A percentile compares a stretch with the other conserved stretches of the same genome.
Conservation (phyloP, 2,113 vertebrate species). For the Scartelaos histophorus region DNA sequence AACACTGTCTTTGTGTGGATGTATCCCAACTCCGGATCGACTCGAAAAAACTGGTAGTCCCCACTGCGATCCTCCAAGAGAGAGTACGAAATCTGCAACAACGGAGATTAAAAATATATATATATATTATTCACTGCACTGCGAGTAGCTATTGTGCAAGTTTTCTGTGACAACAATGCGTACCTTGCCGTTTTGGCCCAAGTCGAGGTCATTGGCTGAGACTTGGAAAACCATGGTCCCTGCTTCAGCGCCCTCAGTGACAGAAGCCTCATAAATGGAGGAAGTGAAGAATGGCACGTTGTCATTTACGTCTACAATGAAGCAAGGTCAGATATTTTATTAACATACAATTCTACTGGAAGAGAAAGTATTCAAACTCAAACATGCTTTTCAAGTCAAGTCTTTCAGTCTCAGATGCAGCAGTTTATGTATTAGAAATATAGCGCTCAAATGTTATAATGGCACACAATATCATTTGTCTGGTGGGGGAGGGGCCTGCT, state of each 20-base stretch:
- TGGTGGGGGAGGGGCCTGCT: too few relatives aligned
- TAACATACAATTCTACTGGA: background rate
- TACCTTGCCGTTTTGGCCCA: slow-evolving; percentile 83
- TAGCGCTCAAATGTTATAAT: too few relatives aligned
- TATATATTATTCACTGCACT: background rate
- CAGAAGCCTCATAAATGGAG: slow-evolving; percentile 86
- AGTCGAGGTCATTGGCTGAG: slow-evolving; percentile 84
- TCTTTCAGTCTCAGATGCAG: too few relatives aligned
- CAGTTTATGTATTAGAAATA: too few relatives aligned
- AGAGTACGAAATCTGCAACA: slow-evolving; percentile 83
- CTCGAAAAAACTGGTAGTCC: slow-evolving; percentile 81
- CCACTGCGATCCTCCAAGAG: slow-evolving; percentile 83
- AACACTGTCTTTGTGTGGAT: slow-evolving; percentile 84
- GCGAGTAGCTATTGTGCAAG: background rate
- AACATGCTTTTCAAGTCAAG: background rate
- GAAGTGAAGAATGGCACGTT: slow-evolving; percentile 92
- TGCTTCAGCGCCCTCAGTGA: slow-evolving; percentile 81
- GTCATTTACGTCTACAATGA: slow-evolving; percentile 86
- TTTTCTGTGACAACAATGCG: slow-evolving; percentile 44
- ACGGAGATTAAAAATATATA: too few relatives aligned
- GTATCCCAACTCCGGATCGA: slow-evolving; percentile 82
- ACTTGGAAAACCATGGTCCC: slow-evolving; percentile 85
- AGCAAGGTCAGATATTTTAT: background rate
- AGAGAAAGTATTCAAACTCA: background rate
- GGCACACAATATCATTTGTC: too few relatives aligned